Evolutionary conservation across 2,888 invertebrate genomes (phyloP), one percentile per base, ranked within the genome.

Genomic region (Acleris holmiana): DNA sequence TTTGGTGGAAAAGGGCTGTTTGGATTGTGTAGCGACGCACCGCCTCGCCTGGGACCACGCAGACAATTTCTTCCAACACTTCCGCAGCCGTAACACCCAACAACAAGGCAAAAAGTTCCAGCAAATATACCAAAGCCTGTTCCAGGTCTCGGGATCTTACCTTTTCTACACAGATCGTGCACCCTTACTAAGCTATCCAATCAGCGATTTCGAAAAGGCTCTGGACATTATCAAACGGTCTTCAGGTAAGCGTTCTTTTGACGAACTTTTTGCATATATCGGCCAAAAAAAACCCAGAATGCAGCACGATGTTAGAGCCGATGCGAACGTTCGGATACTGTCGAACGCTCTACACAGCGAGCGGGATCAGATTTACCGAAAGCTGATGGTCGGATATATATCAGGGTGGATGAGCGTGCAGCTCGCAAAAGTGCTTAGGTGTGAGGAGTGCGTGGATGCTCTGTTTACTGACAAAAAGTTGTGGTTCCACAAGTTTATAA

Each of bases 401-500:
- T 49, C 66, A 2, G 62, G 66, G 2, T 66, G 66, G 66, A 47
- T 62, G 4, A 48, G 29, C 13, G 51, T 47, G 18, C 40, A 54
- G 47, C 29, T 62, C 10, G 56, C 61, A 1, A 61, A 54, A 41
- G 51, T 13, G 18, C 19, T 66, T n/a, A 61, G 56, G 44, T 66
- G 66, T 10, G 66, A 66, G 35, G 29, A 19, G 0, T 66, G 66
- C 15, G 46, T 62, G n/a, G 54, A 66, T 10, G 23, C 40, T 6
- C 23, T 66, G 15, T 47, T 47, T 6, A 35, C 53, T 0, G 25
- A 62, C 10, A 25, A 66, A 29, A 46, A 58, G 53, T 15, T 57
- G 6, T 62, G 57, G 62, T 62, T 62, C 41, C 66, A 66, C 54
- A 58, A 54, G 51, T 41, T 19, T 13, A 66, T 66, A 40, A 49